Evolutionary conservation across 2,113 vertebrate genomes (phyloP).

Genomic region (Nerophis lumbriciformis): DNA sequence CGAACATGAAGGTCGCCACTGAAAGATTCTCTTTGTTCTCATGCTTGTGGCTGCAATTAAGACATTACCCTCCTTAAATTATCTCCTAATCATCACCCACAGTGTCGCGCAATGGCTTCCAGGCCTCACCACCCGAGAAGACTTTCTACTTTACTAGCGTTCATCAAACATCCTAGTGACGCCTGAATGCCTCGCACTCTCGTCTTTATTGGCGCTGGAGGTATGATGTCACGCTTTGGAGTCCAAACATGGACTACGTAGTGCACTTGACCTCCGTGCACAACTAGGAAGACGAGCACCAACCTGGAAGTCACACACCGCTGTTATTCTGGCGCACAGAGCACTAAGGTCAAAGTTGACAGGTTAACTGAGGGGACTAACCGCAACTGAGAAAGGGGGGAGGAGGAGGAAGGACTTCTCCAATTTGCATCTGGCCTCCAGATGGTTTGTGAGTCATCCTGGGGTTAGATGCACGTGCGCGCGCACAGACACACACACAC

Average conservation of each 20-base stretch:
- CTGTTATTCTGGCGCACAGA: conserved; percentile 1
- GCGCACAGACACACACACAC: conserved; percentile 31
- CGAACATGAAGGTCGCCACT: conserved; percentile 41
- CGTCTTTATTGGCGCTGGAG: too few species aligned
- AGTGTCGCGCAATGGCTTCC: conserved; percentile 7
- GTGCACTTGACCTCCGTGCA: conserved; percentile 76
- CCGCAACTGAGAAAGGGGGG: conserved; percentile 40
- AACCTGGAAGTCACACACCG: not conserved
- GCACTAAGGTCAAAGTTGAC: conserved; percentile 40
- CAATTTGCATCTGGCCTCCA: conserved; percentile 77
- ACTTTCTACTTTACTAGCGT: too few species aligned
- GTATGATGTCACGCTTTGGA: too few species aligned
- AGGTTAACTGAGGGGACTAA: conserved; percentile 65
- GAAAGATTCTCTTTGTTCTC: conserved; percentile 37
- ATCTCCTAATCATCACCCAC: conserved; percentile 20
- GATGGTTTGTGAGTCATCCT: conserved; percentile 77
- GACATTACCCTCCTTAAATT: conserved; percentile 47
- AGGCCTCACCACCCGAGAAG: not conserved
- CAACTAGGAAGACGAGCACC: conserved; percentile 40
- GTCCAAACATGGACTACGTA: conserved; percentile 2
- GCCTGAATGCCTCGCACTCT: too few species aligned
- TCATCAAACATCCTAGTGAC: too few species aligned
- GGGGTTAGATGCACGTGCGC: conserved; percentile 63
- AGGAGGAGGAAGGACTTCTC: conserved; percentile 19
- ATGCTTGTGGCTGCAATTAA: conserved; percentile 24